Evolutionary conservation across 2,797 vertebrate species (phyloP), one percentile per base, ranked within the genome.

Genomic region (Crossoptilon crossoptilon): DNA sequence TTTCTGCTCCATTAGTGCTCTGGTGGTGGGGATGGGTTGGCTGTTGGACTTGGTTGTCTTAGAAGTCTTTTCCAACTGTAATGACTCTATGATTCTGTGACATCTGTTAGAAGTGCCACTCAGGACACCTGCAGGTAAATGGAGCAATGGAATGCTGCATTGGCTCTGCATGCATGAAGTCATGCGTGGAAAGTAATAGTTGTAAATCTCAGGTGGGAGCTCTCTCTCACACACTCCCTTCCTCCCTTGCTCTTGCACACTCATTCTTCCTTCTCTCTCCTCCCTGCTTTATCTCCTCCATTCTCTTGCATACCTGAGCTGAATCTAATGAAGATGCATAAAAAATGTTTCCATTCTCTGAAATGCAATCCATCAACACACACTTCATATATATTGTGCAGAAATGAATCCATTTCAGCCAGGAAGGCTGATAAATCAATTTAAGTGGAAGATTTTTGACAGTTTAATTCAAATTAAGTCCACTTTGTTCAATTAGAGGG

Each of bases 391-490:
- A 79, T 92, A 95, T 91, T 91, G 90, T 93, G 91, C 93, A 95
- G 76, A 96, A 97, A 97, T 96, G 81, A 97, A 97, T 97, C 95
- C 88, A 91, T 97, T 98, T 97, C 96, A 95, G 73, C 82, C 14
- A 10, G 74, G 82, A 78, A 96, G 92, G 94, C 93, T 96, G 95
- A 97, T 97, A 95, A 96, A 97, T 97, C 97, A 97, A 97, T 97
- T 97, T 97, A 97, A 97, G 96, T 96, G 88, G 97, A 95, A 96
- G 92, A 95, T 96, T 97, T 97, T 96, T 97, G 97, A 97, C 97
- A 97, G 91, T 97, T 97, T 97, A 98, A 98, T 98, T 97, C 97
- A 97, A 97, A 97, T 97, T 97, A 97, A 97, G 96, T 97, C 95
- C 94, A 97, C 93, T 97, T 97, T 96, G 94, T 97, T 98, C 97